Percentiles rank a stretch among this genome's conserved stretches.
Conservation (phyloP, 2,797 vertebrate genomes). For the Ctenochaetus hawaiiensis region DNA sequence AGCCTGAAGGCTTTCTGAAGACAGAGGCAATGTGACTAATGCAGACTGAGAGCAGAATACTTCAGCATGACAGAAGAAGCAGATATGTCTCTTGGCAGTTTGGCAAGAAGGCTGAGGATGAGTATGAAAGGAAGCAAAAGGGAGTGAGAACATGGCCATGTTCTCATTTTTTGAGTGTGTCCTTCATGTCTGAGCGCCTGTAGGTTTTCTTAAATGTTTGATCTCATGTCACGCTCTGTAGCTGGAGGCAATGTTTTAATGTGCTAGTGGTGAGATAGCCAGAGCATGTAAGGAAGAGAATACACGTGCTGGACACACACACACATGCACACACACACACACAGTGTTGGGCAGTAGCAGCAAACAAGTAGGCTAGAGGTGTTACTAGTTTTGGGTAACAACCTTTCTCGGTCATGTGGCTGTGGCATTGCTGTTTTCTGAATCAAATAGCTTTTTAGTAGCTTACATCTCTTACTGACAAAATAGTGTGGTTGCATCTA, state of each 20-base stretch:
- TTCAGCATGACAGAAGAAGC: conserved; percentile 49
- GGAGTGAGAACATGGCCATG: conserved; percentile 17
- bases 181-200: conserved; percentile 20
- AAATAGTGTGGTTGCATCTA: no score
- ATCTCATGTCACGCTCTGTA: conserved; percentile 42
- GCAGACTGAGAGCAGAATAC: conserved; percentile 50
- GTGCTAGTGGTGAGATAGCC: conserved; percentile 22
- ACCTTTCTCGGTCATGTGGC: no score
- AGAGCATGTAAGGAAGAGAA: conserved; percentile 35
- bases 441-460: no score
- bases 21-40: conserved; percentile 45
- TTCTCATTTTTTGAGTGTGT: conserved; percentile 27
- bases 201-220: conserved; percentile 33
- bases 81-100: conserved; percentile 45
- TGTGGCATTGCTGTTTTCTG: no score
- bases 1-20: conserved; percentile 35
- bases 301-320: conserved; percentile 12
- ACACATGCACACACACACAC: conserved; percentile 19
- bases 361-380: no score
- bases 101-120: conserved; percentile 36
- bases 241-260: conserved; percentile 35
- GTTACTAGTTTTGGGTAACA: no score
- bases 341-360: not conserved
- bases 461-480: no score
- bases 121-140: conserved; percentile 24